Evolutionary conservation across 2,888 invertebrate species (phyloP).

Genomic region (Nematopogon swammerdamellus): DNA sequence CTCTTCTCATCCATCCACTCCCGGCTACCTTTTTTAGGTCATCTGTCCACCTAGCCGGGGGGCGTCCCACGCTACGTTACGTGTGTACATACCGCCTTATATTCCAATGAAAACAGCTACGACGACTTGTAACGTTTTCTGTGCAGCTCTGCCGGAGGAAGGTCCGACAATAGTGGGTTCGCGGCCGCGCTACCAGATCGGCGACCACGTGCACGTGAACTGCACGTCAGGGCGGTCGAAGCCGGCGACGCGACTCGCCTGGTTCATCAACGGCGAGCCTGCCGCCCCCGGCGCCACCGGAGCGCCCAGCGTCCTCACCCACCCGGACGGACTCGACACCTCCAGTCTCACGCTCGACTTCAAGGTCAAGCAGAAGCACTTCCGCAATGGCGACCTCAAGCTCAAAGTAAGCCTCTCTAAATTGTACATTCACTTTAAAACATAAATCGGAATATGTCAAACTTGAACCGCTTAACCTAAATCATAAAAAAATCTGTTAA

Average conservation of each 20-base stretch:
- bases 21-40: too few species aligned
- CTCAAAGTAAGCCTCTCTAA: conserved; percentile 61
- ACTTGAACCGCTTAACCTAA: too few species aligned
- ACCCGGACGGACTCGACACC: conserved; percentile 68
- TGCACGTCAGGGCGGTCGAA: conserved; percentile 81
- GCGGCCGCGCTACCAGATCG: conserved; percentile 76
- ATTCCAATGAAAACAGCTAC: not conserved
- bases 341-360: conserved; percentile 77
- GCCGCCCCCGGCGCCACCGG: conserved; percentile 52
- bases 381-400: conserved; percentile 81
- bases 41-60: too few species aligned
- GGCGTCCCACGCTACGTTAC: too few species aligned
- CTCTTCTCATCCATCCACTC: too few species aligned
- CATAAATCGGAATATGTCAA: not conserved
- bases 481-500: too few species aligned
- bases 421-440: not conserved
- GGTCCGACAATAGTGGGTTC: conserved; percentile 82
- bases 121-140: not conserved
- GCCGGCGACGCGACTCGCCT: conserved; percentile 77
- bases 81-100: too few species aligned
- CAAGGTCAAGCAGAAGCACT: conserved; percentile 75
- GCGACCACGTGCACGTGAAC: conserved; percentile 78
- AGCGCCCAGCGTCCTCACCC: conserved; percentile 44
- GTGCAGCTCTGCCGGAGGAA: conserved; percentile 77
- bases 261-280: conserved; percentile 86